phyloP scores from a whole-genome alignment of 1,140 invertebrate species.

The Bombus sibiricus region DNA sequence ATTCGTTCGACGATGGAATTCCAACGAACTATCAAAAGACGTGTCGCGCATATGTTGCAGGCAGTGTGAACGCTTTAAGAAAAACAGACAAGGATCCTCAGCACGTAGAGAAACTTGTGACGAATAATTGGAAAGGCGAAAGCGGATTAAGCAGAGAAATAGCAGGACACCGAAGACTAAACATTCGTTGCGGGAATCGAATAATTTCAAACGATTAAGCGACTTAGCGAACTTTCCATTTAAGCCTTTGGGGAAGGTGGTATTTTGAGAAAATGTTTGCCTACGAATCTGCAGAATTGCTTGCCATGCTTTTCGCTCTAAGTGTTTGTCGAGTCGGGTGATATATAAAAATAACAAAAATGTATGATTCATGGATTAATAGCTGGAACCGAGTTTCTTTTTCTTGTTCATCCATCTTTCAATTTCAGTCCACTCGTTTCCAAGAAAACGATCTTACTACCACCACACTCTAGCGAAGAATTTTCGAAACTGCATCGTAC shows the following conservation, averaged over 20 bases:
- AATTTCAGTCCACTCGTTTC: neutral
- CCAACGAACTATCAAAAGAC: slow-evolving; percentile 1
- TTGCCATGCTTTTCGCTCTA: neutral
- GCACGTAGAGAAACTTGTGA: neutral
- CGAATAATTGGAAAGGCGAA: slow-evolving; percentile 3
- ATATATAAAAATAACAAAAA: neutral
- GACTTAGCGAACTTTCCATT: neutral
- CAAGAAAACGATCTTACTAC: neutral
- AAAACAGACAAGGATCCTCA: neutral
- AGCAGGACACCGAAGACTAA: neutral
- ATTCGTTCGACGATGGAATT: neutral
- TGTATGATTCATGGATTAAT: neutral
- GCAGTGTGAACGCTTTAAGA: neutral
- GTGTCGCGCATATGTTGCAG: slow-evolving; percentile 26
- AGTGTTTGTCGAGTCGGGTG: neutral
- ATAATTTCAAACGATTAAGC: too few species aligned
- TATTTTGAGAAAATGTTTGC: neutral
- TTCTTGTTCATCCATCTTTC: neutral
- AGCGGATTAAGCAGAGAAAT: neutral
- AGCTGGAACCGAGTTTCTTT: neutral
- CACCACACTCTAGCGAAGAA: too few species aligned
- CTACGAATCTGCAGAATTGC: neutral
- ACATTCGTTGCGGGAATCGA: too few species aligned
- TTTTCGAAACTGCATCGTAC: too few species aligned
- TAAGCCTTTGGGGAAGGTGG: neutral